Evolutionary conservation across 2,797 vertebrate species (phyloP).

Genomic region (Xenops minutus): DNA sequence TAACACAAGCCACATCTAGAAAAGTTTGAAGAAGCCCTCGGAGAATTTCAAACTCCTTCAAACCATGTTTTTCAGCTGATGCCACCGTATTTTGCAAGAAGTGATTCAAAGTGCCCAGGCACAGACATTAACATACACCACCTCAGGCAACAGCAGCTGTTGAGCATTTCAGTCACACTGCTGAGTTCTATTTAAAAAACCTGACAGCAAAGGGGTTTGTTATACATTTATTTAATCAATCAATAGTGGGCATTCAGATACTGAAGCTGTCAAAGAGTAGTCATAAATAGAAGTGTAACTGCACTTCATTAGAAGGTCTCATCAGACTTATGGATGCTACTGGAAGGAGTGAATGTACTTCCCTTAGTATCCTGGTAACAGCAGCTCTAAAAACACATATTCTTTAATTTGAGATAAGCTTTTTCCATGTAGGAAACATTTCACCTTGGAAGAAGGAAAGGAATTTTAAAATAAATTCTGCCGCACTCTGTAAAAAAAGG

Average conservation of each 20-base stretch:
- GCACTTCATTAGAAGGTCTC: not conserved
- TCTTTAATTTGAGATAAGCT: not conserved
- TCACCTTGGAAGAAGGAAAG: not conserved
- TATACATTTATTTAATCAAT: conserved; percentile 41
- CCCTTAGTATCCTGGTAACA: not conserved
- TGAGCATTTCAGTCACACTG: conserved; percentile 39
- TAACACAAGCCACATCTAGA: not conserved
- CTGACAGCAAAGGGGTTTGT: conserved; percentile 48
- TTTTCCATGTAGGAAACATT: not conserved
- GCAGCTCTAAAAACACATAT: not conserved
- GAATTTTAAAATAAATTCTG: not conserved
- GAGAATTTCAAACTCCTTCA: not conserved
- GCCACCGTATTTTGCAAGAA: conserved; percentile 8
- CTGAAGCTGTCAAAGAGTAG: not conserved
- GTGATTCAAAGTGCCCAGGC: conserved; percentile 34
- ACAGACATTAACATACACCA: conserved; percentile 37
- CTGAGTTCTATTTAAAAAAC: conserved; percentile 47
- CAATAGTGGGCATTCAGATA: conserved; percentile 40
- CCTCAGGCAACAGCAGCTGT: conserved; percentile 50
- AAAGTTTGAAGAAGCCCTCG: not conserved
- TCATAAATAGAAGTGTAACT: not conserved
- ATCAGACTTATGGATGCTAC: not conserved
- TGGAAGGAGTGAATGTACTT: not conserved
- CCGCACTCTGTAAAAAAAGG: not conserved
- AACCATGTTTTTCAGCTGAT: not conserved